Evolutionary conservation across 2,113 vertebrate genomes (phyloP).

Genomic region (Pica pica): DNA sequence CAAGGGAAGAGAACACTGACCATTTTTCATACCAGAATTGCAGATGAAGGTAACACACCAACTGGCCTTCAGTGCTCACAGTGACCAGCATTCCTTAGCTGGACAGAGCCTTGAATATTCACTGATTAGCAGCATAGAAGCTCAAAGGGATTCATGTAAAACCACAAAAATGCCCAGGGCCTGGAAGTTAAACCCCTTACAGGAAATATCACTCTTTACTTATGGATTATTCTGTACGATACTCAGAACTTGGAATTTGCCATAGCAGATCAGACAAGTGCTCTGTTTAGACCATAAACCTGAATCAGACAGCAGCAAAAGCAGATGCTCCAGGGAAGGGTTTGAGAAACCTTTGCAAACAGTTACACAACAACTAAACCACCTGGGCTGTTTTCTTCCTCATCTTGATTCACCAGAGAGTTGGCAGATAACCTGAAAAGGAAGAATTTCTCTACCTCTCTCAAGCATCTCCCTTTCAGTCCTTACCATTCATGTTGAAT

Average conservation of each 20-base stretch:
- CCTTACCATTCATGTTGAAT: rapidly evolving
- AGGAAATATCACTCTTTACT: neutral
- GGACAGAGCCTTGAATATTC: neutral
- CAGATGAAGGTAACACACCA: neutral
- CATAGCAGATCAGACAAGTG: neutral
- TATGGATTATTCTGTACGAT: neutral
- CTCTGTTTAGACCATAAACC: neutral
- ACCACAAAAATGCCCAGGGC: neutral
- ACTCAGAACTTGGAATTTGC: neutral
- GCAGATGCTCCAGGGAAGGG: neutral
- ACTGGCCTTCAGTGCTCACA: neutral
- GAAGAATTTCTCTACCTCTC: neutral
- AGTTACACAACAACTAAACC: neutral
- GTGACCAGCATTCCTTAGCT: neutral
- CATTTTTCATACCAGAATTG: neutral
- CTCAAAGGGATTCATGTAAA: neutral
- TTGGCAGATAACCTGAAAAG: neutral
- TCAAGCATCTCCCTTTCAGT: neutral
- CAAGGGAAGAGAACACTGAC: neutral
- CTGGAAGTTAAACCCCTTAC: neutral
- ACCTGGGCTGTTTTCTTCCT: neutral
- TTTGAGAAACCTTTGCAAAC: neutral
- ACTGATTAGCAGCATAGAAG: neutral
- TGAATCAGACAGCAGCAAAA: neutral
- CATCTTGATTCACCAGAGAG: neutral